Evolutionary conservation across 1,140 invertebrate genomes (phyloP), one percentile per base, ranked within the genome.

Genomic region (Drosophila equinoxialis): DNA sequence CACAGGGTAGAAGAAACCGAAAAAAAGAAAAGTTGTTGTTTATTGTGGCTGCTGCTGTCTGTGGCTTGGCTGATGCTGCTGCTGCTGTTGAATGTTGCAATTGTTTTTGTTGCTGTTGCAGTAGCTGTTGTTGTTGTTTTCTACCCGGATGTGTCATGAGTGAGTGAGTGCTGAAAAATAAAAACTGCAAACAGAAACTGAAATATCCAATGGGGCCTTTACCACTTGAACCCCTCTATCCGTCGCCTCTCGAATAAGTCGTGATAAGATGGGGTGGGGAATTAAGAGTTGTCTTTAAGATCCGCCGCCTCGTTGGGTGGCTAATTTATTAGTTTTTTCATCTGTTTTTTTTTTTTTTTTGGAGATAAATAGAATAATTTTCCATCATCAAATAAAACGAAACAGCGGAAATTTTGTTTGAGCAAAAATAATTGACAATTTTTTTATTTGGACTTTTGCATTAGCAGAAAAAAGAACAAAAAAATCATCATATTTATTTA

Each of bases 91-190:
- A 48, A 41, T 71, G 57, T 62, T 70, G 54, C 14, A 39, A 48
- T 64, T 35, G 37, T n/a, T 65, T 61, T 33, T 35, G 68, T 54
- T 57, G 59, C n/a, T 13, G 26, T 14, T 58, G 20, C 26, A 45
- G 20, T 37, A 37, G 62, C n/a, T 39, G 48, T 57, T 70, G 57
- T 59, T 59, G 57, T 59, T 59, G 57, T 59, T 59, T 59, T 48
- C 42, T 64, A 64, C 62, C 62, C 62, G 62, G 62, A 64, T 64
- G 41, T 64, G 62, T 64, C 62, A 64, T 64, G 62, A 64, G 62
- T 64, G 62, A 64, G 41, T 64, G 62, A 64, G 62, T 64, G 62
- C 62, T 64, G 62, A 48, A 59, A 59, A 58, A 58, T 35, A 58
- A 58, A 58, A 37, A 58, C 30, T 37, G 33, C 55, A 58, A 58